Percentiles rank a stretch among this genome's conserved stretches.
Evolutionary conservation across 1,140 invertebrate species (phyloP).

Genomic region (Bombyx mori): DNA sequence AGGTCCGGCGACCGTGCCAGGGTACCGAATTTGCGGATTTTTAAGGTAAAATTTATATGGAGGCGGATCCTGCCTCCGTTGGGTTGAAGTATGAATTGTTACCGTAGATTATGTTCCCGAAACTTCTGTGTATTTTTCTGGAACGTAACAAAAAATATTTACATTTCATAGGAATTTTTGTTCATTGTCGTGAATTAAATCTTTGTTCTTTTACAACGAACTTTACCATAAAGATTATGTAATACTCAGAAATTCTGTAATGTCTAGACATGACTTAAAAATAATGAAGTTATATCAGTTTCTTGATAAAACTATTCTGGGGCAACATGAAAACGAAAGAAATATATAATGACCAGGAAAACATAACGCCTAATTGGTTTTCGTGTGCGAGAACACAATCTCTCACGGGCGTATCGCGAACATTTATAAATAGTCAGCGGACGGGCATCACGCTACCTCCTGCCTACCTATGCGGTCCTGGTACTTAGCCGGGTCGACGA

Average conservation of each 20-base stretch:
- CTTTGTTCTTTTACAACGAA: too few relatives aligned
- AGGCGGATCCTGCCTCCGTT: conserved; percentile 13
- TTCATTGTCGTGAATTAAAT: too few relatives aligned
- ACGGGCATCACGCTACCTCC: conserved; percentile 36
- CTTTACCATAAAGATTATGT: too few relatives aligned
- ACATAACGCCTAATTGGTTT: conserved; percentile 51
- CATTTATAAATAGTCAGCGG: conserved; percentile 48
- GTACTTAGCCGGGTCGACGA: conserved; percentile 46
- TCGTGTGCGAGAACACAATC: conserved; percentile 49
- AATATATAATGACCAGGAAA: conserved; percentile 27
- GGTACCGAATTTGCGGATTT: conserved; percentile 65
- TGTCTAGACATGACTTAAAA: too few relatives aligned
- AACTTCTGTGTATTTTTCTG: too few relatives aligned
- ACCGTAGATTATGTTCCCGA: background rate
- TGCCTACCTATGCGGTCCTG: conserved; percentile 38
- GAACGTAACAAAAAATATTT: too few relatives aligned
- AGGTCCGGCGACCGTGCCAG: conserved; percentile 43
- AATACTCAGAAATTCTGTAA: too few relatives aligned
- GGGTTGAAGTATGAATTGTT: conserved; percentile 15
- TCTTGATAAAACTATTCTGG: too few relatives aligned
- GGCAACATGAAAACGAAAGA: background rate
- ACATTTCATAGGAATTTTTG: too few relatives aligned
- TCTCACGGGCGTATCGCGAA: conserved; percentile 34
- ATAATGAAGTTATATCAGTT: too few relatives aligned
- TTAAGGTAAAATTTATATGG: conserved; percentile 70